These are phyloP conservation scores for Sorex fumeus DNA, from an alignment of 2,113 vertebrate genomes.

Conservation along the genomic window DNA sequence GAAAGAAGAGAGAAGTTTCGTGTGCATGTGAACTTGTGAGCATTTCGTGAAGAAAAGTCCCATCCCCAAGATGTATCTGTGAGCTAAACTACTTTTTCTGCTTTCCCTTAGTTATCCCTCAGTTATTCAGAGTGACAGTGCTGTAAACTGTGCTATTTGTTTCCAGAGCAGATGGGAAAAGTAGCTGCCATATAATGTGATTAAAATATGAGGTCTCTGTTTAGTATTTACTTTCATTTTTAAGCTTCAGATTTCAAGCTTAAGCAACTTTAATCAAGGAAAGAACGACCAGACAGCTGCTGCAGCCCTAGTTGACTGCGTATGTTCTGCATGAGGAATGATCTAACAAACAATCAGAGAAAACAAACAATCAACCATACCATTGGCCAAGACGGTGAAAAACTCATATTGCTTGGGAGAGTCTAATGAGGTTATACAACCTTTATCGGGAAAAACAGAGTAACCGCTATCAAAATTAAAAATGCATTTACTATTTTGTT, in stretches of 20 bases:
- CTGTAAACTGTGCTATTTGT: constrained; percentile 52
- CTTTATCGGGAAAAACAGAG: neutral
- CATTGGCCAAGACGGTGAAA: constrained; percentile 22
- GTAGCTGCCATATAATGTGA: constrained; percentile 70
- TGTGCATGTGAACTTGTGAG: neutral
- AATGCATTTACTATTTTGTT: constrained; percentile 49
- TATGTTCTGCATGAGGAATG: constrained; percentile 14
- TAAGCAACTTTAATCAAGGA: constrained; percentile 71
- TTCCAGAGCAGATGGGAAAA: constrained; percentile 71
- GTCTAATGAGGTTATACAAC: neutral
- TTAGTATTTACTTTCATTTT: constrained; percentile 76
- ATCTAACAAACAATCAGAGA: neutral
- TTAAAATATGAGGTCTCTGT: constrained; percentile 69
- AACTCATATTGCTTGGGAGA: neutral
- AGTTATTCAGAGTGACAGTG: constrained; percentile 59
- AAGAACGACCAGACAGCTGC: constrained; percentile 65
- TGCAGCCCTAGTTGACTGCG: neutral
- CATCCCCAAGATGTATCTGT: neutral
- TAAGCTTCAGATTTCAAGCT: constrained; percentile 70
- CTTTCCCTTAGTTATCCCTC: constrained; percentile 5
- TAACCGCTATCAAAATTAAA: constrained; percentile 37
- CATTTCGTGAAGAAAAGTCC: neutral
- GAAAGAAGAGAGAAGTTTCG: constrained; percentile 34
- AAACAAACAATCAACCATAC: constrained; percentile 36
- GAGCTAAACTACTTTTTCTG: neutral